phyloP scores from a whole-genome alignment of 2,113 vertebrate genomes.

The Macquaria ambigua region DNA sequence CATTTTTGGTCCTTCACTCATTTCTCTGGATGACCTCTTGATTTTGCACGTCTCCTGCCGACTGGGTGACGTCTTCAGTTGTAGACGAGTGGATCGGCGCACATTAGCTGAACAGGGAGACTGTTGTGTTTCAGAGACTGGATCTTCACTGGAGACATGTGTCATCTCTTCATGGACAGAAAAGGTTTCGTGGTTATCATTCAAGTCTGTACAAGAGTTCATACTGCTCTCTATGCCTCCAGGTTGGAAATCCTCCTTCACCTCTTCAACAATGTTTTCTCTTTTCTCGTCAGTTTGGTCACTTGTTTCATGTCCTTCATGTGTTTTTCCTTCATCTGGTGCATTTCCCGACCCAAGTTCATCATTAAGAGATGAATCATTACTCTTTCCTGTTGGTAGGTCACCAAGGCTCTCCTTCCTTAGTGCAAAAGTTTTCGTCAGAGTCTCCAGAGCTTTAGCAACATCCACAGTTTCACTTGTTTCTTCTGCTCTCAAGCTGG shows the following conservation, averaged over 20 bases:
- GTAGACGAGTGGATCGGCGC: conserved; percentile 50
- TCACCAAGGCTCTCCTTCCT: conserved; percentile 60
- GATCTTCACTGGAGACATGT: neutral
- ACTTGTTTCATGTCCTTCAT: neutral
- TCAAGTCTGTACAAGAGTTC: neutral
- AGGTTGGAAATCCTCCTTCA: conserved; percentile 10
- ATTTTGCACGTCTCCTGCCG: conserved; percentile 17
- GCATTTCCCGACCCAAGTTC: conserved; percentile 3
- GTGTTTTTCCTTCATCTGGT: conserved; percentile 4
- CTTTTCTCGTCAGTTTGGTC: conserved; percentile 5
- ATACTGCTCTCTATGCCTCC: conserved; percentile 3
- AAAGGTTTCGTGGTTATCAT: neutral
- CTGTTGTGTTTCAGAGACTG: conserved; percentile 1
- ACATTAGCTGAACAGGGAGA: conserved; percentile 2
- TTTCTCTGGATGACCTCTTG: conserved; percentile 15
- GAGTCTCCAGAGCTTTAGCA: conserved; percentile 70
- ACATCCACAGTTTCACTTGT: conserved; percentile 57
- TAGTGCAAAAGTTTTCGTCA: conserved; percentile 66
- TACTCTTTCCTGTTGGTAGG: conserved; percentile 7
- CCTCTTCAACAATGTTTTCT: conserved; percentile 9
- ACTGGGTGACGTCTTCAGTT: conserved; percentile 16
- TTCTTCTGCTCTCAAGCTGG: conserved; percentile 34
- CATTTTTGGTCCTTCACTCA: conserved; percentile 27
- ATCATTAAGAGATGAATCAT: conserved; percentile 6
- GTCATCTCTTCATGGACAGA: conserved; percentile 4